Base-by-base conservation (phyloP, 2,797 vertebrate genomes). In the Pterois miles region DNA sequence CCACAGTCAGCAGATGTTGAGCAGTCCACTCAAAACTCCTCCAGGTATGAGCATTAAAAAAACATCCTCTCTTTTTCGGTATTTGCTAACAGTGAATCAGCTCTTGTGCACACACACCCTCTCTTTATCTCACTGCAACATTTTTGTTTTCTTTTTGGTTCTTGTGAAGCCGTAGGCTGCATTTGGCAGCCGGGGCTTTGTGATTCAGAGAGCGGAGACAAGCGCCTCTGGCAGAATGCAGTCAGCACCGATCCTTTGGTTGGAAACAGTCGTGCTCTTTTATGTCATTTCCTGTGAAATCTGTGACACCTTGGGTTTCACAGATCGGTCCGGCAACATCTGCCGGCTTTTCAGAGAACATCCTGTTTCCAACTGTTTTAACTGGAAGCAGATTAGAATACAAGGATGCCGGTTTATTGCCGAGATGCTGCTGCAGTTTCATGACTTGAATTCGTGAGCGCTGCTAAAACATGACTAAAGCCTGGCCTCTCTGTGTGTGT, bases 381-480 rank as follows among this genome's bases (percentile, higher is more conserved):
- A 74, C 64, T 16, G 25, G 1, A 71, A 59, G 20, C 3, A 58
- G 80, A 63, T 67, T 22, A 20, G 25, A 34, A 9, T 13, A 40
- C 10, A 11, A 40, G 6, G 67, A 56, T 16, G 34, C 1, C 0
- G 4, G n/a, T 53, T 64, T 50, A 56, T 34, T 43, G 18, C 58
- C 5, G 5, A 12, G 20, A 65, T 29, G 53, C 36, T 34, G 29
- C 31, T 67, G 36, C 5, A 48, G 43, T 57, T 71, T 52, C 38
- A 62, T 69, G 22, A 65, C 65, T 65, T 76, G 38, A 79, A 73
- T 78, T 58, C 65, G n/a, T 40, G 20, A 48, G 36, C 8, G 6
- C 20, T 16, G 48, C 58, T 78, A 33, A 82, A 81, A 38, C 14
- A 56, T 60, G 16, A 46, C 14, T 58, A 4, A 59, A 62, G 14